A percentile compares a stretch with the other conserved stretches of the same genome.
Evolutionary conservation across 2,113 vertebrate species (phyloP).

Genomic region (Triplophysa tibetana): DNA sequence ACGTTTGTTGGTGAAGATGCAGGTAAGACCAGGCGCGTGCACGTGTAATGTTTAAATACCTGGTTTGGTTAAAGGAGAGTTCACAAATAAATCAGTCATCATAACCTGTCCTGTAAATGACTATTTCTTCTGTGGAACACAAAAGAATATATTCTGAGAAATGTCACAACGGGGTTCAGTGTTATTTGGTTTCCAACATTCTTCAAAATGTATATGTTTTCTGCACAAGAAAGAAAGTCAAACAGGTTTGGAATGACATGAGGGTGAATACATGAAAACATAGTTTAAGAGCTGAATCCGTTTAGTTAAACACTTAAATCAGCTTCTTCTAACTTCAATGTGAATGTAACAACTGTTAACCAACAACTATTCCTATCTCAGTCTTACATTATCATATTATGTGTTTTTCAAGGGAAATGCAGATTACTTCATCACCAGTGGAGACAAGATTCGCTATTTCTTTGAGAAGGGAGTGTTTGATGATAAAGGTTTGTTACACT

Average conservation of each 20-base stretch:
- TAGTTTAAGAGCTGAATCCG: too few relatives aligned
- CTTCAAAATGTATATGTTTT: too few relatives aligned
- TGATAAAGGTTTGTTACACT: constrained; percentile 76
- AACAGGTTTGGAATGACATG: too few relatives aligned
- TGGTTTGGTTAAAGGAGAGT: background rate
- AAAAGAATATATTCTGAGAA: too few relatives aligned
- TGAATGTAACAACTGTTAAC: background rate
- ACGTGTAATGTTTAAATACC: background rate
- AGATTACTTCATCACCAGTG: constrained; percentile 93
- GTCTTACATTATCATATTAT: constrained; percentile 30
- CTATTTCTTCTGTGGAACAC: too few relatives aligned
- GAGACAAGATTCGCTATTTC: constrained; percentile 95
- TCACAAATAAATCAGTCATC: too few relatives aligned
- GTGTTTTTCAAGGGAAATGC: constrained; percentile 79
- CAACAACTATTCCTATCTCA: background rate
- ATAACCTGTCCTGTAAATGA: too few relatives aligned
- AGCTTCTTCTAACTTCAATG: background rate
- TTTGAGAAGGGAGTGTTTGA: constrained; percentile 94
- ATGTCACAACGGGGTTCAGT: too few relatives aligned
- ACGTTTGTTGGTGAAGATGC: constrained; percentile 63
- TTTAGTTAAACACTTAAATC: background rate
- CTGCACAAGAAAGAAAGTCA: too few relatives aligned
- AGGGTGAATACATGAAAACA: too few relatives aligned
- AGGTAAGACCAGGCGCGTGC: constrained; percentile 60
- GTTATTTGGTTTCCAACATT: too few relatives aligned